These are phyloP conservation scores for Zaprionus inermis DNA, from an alignment of 1,140 invertebrate species.

Conservation along the genomic window DNA sequence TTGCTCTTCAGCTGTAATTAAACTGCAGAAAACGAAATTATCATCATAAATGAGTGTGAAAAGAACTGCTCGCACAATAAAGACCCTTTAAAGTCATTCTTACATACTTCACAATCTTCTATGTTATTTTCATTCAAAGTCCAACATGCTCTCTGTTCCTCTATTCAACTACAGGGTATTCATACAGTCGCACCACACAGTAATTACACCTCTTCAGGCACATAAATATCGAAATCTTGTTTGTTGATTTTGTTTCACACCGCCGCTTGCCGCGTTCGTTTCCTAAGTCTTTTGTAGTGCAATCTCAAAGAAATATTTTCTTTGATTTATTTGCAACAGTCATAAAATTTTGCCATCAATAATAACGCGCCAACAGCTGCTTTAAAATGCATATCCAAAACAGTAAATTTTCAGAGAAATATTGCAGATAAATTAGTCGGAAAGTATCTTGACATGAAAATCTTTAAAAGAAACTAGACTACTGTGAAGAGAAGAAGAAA, in stretches of 20 bases:
- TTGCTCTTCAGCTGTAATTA: constrained; percentile 47
- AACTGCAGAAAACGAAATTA: constrained; percentile 26
- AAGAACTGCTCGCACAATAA: neutral
- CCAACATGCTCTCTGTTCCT: neutral
- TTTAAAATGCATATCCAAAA: constrained; percentile 29
- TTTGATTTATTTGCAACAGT: constrained; percentile 64
- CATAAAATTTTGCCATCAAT: constrained; percentile 64
- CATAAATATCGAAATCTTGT: constrained; percentile 11
- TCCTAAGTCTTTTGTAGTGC: constrained; percentile 71
- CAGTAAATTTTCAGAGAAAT: constrained; percentile 28
- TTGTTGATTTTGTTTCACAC: constrained; percentile 7
- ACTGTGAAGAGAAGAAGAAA: neutral
- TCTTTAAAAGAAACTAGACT: constrained; percentile 13
- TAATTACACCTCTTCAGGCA: neutral
- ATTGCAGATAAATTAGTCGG: constrained; percentile 27
- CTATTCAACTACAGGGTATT: neutral
- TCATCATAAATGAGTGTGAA: constrained; percentile 35
- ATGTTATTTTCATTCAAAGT: neutral
- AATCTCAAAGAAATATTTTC: constrained; percentile 10
- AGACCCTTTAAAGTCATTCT: neutral
- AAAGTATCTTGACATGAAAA: constrained; percentile 9
- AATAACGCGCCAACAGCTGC: constrained; percentile 36
- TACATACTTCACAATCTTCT: neutral
- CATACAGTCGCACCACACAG: neutral
- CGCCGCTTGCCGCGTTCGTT: constrained; percentile 47